Evolutionary conservation across 2,113 vertebrate species (phyloP).

Genomic region (Cervus canadensis): DNA sequence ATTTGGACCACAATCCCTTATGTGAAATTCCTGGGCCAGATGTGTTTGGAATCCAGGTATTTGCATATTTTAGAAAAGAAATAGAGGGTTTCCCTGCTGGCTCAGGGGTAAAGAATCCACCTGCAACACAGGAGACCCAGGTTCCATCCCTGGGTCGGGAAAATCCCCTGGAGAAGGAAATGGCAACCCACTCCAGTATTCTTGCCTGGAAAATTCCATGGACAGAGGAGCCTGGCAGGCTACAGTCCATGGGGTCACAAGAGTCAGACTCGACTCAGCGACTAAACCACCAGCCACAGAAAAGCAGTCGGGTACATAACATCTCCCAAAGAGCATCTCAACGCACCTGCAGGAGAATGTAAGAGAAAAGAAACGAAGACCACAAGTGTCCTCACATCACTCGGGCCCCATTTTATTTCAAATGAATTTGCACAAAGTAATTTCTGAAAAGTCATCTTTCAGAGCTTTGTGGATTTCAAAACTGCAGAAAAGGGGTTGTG

Average conservation of each 20-base stretch:
- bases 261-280: background rate
- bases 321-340: background rate
- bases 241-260: background rate
- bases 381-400: background rate
- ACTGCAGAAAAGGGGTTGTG: background rate
- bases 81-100: background rate
- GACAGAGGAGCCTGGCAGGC: background rate
- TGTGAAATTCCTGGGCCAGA: background rate
- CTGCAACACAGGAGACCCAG: background rate
- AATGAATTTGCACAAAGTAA: background rate
- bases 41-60: background rate
- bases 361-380: background rate
- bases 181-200: background rate
- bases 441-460: background rate
- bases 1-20: background rate
- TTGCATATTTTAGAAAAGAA: background rate
- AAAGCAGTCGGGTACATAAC: background rate
- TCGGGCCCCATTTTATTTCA: background rate
- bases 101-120: background rate
- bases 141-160: background rate
- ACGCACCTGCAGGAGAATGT: background rate
- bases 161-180: background rate
- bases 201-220: background rate
- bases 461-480: background rate
- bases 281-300: background rate